Evolutionary conservation across 2,113 vertebrate species (phyloP).

Genomic region (Triplophysa siluroides): DNA sequence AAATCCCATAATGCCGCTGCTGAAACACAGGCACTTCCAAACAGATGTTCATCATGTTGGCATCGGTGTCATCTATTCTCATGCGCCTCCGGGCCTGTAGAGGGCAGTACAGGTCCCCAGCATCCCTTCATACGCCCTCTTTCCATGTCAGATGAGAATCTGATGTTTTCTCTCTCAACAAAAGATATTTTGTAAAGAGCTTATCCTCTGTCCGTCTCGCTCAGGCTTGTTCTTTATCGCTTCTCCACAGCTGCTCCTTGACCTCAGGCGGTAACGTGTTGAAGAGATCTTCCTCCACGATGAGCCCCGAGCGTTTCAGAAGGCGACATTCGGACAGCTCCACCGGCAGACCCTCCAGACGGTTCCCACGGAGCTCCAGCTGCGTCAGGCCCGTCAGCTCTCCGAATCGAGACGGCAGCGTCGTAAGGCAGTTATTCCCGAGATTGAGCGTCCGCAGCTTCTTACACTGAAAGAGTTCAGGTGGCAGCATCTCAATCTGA

Average conservation of each 20-base stretch:
- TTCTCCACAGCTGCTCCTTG: slow-evolving; percentile 91
- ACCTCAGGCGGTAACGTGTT: slow-evolving; percentile 90
- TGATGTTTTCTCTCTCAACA: slow-evolving; percentile 5
- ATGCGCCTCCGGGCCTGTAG: slow-evolving; percentile 23
- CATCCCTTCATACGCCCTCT: background rate
- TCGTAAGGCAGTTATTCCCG: slow-evolving; percentile 91
- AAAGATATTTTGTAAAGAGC: slow-evolving; percentile 14
- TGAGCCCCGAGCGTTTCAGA: slow-evolving; percentile 87
- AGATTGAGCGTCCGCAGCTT: slow-evolving; percentile 92
- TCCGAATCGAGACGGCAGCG: slow-evolving; percentile 87
- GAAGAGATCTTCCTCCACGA: slow-evolving; percentile 96
- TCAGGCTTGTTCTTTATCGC: slow-evolving; percentile 93
- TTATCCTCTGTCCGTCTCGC: background rate
- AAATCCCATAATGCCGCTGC: slow-evolving; percentile 10
- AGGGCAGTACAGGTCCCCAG: background rate
- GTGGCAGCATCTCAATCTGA: slow-evolving; percentile 91
- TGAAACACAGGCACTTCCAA: slow-evolving; percentile 11
- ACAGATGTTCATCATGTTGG: background rate
- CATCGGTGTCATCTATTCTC: background rate
- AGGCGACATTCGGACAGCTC: slow-evolving; percentile 92
- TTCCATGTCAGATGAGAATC: slow-evolving; percentile 34
- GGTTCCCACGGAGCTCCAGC: slow-evolving; percentile 93
- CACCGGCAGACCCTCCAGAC: slow-evolving; percentile 91
- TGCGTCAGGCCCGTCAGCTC: slow-evolving; percentile 88
- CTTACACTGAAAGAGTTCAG: slow-evolving; percentile 95